Conservation (phyloP, 2,888 invertebrate species). For the Girardia tigrina region DNA sequence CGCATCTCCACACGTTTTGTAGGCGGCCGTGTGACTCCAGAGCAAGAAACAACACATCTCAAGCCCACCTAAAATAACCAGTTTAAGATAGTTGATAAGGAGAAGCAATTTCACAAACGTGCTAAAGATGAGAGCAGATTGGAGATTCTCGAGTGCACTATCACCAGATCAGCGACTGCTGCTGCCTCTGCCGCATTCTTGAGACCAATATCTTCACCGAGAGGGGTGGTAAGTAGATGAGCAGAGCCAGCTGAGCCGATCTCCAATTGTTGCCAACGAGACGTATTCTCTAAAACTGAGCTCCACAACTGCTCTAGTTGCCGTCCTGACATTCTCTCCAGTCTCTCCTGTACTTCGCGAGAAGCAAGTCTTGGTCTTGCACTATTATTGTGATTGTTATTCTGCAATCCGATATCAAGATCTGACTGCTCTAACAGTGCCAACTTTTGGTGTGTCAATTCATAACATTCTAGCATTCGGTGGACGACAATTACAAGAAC, state of each 20-base stretch:
- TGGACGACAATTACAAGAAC: neutral
- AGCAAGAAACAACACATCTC: neutral
- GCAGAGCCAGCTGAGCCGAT: neutral
- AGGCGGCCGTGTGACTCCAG: neutral
- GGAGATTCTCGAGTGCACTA: neutral
- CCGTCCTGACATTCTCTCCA: neutral
- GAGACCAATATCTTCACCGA: neutral
- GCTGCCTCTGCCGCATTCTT: neutral
- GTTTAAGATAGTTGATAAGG: too few relatives aligned
- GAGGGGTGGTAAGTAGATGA: too few relatives aligned
- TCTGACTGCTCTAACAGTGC: neutral
- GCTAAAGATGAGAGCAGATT: neutral
- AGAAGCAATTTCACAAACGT: neutral
- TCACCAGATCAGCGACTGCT: neutral
- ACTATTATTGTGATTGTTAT: neutral
- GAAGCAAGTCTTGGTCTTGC: neutral
- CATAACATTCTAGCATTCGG: neutral
- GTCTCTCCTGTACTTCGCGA: neutral
- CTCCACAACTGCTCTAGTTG: neutral
- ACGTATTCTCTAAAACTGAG: neutral
- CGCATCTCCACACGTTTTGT: neutral
- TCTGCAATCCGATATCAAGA: neutral
- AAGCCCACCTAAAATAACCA: neutral
- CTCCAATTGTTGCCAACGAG: neutral
- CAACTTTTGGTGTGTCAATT: neutral